Evolutionary conservation across 2,888 invertebrate genomes (phyloP), one percentile per base, ranked within the genome.

Genomic region (Aspidiotus rigidus): DNA sequence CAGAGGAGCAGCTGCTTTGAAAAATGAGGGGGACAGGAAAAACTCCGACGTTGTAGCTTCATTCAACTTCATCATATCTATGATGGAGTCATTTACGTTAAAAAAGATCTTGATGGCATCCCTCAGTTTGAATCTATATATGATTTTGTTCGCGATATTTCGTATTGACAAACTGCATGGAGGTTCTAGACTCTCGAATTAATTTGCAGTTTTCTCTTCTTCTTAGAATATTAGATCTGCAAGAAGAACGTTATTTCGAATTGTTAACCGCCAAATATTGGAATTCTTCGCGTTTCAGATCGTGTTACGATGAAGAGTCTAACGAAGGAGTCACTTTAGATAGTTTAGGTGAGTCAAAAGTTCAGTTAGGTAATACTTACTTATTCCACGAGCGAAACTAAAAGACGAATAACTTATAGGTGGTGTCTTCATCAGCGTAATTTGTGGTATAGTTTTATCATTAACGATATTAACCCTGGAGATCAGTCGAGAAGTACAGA

Each of bases 401-500:
- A 56, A 17, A 9, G 17, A 54, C 40, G 62, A 71, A 71, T 56
- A 72, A 70, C 72, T 78, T 76, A 10, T 77, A 89, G 89, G 90
- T 63, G 93, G 93, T 0, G 93, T 93, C 0, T 93, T 93, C 76
- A 93, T 93, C 73, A 93, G 93, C 0, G 93, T 93, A 0, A 79
- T 93, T 0, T 89, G 90, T 76, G 93, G 93, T 0, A 78, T 93
- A 5, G 87, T 87, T 0, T 76, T 93, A 64, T 93, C 93, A 0
- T 89, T 93, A 88, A 77, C 91, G 0, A 91, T 92, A 0, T 78
- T 94, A 16, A 87, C 85, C 0, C 85, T 86, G 74, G 93, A 93
- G 78, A 88, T 93, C 49, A 49, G 49, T n/a, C 49, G 49, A 13
- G 49, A 49, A n/a, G n/a, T 49, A 13, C 49, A 28, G 28, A 28